Evolutionary conservation across 2,888 invertebrate genomes (phyloP).

Genomic region (Drosophila yooni): DNA sequence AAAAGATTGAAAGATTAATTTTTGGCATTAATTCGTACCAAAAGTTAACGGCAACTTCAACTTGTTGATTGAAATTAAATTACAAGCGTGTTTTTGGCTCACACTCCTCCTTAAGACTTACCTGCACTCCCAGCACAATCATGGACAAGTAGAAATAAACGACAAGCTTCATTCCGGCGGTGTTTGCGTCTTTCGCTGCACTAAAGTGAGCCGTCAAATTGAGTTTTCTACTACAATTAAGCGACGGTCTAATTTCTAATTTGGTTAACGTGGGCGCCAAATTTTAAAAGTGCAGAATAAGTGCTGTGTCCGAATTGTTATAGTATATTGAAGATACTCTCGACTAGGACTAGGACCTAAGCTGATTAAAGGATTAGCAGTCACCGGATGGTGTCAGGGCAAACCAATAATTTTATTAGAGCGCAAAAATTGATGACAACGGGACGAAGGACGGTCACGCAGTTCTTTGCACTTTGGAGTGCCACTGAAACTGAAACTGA

Average conservation of each 20-base stretch:
- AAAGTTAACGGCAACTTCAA: constrained; percentile 63
- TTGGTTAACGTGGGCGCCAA: constrained; percentile 21
- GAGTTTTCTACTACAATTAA: constrained; percentile 61
- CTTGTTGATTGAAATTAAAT: constrained; percentile 79
- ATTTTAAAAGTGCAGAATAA: constrained; percentile 10
- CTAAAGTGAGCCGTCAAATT: constrained; percentile 46
- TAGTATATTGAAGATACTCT: background rate
- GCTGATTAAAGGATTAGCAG: constrained; percentile 58
- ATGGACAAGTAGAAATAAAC: constrained; percentile 83
- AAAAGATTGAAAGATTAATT: constrained; percentile 38
- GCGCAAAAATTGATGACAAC: constrained; percentile 44
- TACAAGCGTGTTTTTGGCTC: constrained; percentile 24
- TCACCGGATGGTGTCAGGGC: constrained; percentile 47
- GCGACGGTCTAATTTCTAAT: constrained; percentile 44
- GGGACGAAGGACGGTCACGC: constrained; percentile 29
- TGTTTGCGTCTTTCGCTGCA: constrained; percentile 24
- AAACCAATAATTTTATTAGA: constrained; percentile 68
- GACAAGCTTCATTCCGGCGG: constrained; percentile 81
- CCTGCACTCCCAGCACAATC: constrained; percentile 84
- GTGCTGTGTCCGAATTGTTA: background rate
- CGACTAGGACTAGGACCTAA: constrained; percentile 17
- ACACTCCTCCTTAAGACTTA: constrained; percentile 39
- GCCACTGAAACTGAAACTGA: constrained; percentile 31
- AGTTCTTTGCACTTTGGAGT: constrained; percentile 21
- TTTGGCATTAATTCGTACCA: constrained; percentile 23